These are phyloP conservation scores for Catalaphyllia jardinei DNA, from an alignment of 64 coral and sea anemone genomes.

Conservation along the genomic window DNA sequence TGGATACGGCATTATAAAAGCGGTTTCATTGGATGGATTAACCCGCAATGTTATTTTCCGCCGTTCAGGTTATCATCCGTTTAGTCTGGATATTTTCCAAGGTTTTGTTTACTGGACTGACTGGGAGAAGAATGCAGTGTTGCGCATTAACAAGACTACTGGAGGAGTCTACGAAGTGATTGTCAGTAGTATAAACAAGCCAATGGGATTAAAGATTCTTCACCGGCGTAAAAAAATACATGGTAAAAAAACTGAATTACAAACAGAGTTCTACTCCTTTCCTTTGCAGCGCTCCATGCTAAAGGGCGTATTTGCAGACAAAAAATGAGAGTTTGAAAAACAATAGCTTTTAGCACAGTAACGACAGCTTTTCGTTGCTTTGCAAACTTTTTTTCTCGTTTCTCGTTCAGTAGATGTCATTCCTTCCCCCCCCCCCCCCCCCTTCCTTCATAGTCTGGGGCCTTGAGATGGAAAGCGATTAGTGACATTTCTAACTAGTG, in stretches of 20 bases:
- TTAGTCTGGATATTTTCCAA: neutral
- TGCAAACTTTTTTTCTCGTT: neutral
- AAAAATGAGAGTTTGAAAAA: too few relatives aligned
- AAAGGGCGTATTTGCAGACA: too few relatives aligned
- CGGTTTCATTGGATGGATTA: neutral
- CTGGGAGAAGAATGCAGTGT: neutral
- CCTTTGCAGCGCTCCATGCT: neutral
- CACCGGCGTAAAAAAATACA: neutral
- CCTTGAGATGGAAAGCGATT: too few relatives aligned
- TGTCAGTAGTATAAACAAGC: neutral
- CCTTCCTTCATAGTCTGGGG: too few relatives aligned
- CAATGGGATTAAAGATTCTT: constrained; percentile 13
- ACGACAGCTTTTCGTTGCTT: neutral
- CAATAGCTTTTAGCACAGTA: too few relatives aligned
- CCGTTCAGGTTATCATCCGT: neutral
- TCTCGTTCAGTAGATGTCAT: too few relatives aligned
- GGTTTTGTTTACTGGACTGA: constrained; percentile 3
- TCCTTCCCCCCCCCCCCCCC: neutral
- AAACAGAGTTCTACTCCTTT: neutral
- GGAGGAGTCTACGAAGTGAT: neutral
- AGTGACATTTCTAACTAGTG: too few relatives aligned
- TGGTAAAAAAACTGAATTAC: neutral
- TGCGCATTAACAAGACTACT: neutral
- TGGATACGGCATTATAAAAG: constrained; percentile 3
- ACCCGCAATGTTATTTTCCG: neutral